Evolutionary conservation across 2,797 vertebrate species (phyloP).

Genomic region (Carcharodon carcharias): DNA sequence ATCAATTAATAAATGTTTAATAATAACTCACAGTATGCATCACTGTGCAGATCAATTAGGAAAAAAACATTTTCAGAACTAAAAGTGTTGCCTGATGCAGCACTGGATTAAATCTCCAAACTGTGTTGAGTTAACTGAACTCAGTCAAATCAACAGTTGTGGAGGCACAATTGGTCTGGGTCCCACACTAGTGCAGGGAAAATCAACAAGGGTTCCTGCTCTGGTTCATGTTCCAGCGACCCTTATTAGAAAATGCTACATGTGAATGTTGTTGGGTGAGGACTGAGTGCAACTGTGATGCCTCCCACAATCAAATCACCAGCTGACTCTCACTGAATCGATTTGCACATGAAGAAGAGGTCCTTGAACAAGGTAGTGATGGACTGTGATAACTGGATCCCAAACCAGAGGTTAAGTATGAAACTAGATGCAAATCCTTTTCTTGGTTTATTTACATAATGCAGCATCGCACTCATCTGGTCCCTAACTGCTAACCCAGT

Average conservation of each 20-base stretch:
- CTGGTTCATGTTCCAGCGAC: not conserved
- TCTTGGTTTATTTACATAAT: not conserved
- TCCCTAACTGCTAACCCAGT: not conserved
- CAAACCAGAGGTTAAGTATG: not conserved
- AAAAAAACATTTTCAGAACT: not conserved
- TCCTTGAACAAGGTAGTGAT: not conserved
- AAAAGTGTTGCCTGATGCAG: not conserved
- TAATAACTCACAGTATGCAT: not conserved
- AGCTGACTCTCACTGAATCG: not conserved
- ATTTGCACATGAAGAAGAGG: not conserved
- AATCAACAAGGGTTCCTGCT: not conserved
- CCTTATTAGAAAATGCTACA: not conserved
- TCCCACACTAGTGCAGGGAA: not conserved
- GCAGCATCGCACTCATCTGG: not conserved
- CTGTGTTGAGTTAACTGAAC: not conserved
- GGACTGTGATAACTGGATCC: not conserved
- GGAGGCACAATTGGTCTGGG: not conserved
- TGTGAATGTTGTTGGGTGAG: not conserved
- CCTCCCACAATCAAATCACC: not conserved
- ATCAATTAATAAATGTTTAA: not conserved
- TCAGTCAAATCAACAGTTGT: not conserved
- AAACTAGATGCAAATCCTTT: not conserved
- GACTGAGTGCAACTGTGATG: not conserved
- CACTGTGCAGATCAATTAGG: not conserved
- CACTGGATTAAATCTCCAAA: not conserved